Evolutionary conservation across 2,113 vertebrate species (phyloP).

Genomic region (Axis porcinus): DNA sequence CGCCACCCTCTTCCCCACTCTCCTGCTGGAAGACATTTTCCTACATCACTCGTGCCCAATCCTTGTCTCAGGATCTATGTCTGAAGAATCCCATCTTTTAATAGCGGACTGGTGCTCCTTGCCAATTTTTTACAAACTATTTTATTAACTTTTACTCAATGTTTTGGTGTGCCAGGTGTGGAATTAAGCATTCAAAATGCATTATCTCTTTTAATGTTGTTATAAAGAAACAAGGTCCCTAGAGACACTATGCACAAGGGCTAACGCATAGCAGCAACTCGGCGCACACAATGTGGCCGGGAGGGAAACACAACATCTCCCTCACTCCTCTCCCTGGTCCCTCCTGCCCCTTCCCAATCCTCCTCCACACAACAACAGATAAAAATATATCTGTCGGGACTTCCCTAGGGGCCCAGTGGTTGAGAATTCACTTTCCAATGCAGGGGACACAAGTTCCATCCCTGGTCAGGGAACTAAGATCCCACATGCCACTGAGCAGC

Average conservation of each 20-base stretch:
- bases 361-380: neutral
- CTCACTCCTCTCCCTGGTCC: neutral
- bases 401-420: neutral
- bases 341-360: neutral
- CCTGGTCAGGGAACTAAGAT: neutral
- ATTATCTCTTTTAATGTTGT: neutral
- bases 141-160: neutral
- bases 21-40: neutral
- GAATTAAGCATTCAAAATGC: neutral
- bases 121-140: neutral
- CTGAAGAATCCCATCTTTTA: neutral
- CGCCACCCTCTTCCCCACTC: neutral
- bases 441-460: neutral
- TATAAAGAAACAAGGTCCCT: neutral
- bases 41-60: fast-evolving
- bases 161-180: neutral
- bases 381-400: neutral
- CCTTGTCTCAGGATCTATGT: neutral
- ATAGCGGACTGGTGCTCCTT: neutral
- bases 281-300: fast-evolving
- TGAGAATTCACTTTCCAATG: neutral
- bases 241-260: neutral
- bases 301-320: fast-evolving
- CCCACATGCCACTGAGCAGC: neutral
- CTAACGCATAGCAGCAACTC: neutral